phyloP scores from a whole-genome alignment of 2,113 vertebrate genomes.

The Herpetotheres cachinnans region DNA sequence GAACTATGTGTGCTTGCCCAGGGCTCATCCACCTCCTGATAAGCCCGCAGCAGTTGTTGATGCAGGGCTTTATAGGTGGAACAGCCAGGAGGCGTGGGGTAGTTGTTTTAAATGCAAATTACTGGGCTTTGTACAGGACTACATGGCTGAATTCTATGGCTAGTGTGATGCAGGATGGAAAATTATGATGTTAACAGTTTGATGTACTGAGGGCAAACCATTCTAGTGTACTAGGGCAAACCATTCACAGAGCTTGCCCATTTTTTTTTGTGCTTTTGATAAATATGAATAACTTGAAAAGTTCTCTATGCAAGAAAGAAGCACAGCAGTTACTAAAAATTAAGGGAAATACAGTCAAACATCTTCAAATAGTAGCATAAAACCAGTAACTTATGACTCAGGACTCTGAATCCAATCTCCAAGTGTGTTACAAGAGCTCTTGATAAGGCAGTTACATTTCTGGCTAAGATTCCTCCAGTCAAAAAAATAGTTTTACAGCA shows the following conservation, averaged over 20 bases:
- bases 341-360: background rate
- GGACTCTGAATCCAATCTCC: background rate
- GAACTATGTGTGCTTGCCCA: background rate
- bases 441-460: background rate
- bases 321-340: background rate
- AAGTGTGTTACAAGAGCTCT: background rate
- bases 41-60: background rate
- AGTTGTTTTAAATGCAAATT: background rate
- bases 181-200: background rate
- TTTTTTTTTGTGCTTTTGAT: background rate
- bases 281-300: background rate
- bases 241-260: background rate
- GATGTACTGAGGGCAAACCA: background rate
- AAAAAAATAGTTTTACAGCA: background rate
- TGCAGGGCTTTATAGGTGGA: background rate
- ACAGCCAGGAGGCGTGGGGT: background rate
- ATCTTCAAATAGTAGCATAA: background rate
- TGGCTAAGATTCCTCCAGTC: background rate
- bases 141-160: background rate
- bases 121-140: background rate
- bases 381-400: background rate
- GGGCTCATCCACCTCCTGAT: background rate
- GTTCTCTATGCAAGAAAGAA: background rate
- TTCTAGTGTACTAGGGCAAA: background rate
- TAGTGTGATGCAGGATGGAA: background rate